A percentile compares a stretch with the other conserved stretches of the same genome.
Conservation (phyloP, 2,113 vertebrate species). For the Triplophysa rosa region DNA sequence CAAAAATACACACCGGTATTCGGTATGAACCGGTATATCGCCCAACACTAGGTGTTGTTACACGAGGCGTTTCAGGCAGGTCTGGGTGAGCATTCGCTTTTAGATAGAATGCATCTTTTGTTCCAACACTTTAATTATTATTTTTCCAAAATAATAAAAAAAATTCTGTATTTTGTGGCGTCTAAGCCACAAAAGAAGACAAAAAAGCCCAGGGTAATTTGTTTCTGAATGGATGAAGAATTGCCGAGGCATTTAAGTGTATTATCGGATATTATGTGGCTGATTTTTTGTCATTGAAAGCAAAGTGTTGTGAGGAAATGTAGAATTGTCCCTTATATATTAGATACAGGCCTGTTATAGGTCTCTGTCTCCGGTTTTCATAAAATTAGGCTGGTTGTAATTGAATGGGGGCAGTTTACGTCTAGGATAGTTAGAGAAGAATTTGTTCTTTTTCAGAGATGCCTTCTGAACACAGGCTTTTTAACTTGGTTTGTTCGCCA, state of each 20-base stretch:
- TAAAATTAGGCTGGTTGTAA: constrained; percentile 55
- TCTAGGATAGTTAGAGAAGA: constrained; percentile 53
- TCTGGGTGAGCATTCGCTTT: no score
- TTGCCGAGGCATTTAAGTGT: constrained; percentile 49
- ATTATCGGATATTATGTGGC: constrained; percentile 50
- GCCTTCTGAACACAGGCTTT: constrained; percentile 40
- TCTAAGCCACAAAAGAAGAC: constrained; percentile 27
- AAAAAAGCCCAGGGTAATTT: constrained; percentile 37
- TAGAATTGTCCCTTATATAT: constrained; percentile 53
- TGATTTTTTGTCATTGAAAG: constrained; percentile 45
- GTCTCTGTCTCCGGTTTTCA: constrained; percentile 51
- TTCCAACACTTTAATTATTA: no score
- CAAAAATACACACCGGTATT: no score
- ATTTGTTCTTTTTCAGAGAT: constrained; percentile 51
- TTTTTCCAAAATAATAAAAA: no score
- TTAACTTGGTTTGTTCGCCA: constrained; percentile 60
- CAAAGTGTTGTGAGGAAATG: constrained; percentile 44
- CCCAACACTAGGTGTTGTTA: no score
- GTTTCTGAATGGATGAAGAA: constrained; percentile 33
- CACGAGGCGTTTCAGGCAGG: no score
- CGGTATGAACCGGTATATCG: no score
- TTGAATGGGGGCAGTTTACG: constrained; percentile 52
- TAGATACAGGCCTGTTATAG: constrained; percentile 49
- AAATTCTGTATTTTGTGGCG: background rate
- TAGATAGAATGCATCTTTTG: no score